phyloP scores from a whole-genome alignment of 2,888 invertebrate genomes.

The Drosophila cognata region DNA sequence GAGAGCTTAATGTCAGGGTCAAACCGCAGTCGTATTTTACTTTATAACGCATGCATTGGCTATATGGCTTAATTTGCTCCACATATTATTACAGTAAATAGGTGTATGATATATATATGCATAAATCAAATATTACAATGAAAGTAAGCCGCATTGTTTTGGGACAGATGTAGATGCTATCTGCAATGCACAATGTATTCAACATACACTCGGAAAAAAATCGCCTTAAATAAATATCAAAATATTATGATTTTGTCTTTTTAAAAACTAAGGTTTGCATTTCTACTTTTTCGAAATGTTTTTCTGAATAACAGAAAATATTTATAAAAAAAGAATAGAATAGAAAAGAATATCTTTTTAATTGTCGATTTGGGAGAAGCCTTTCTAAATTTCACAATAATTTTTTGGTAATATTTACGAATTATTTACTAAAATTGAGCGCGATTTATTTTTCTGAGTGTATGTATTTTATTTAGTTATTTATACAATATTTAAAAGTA shows the following conservation, averaged over 20 bases:
- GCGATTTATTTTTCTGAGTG: neutral
- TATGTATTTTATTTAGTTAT: conserved; percentile 9
- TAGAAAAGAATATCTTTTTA: neutral
- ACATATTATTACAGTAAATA: neutral
- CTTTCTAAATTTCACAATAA: neutral
- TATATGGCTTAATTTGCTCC: conserved; percentile 52
- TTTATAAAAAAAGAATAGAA: neutral
- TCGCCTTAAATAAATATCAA: neutral
- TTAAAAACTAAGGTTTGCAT: neutral
- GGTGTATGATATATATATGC: conserved; percentile 37
- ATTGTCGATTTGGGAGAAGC: neutral
- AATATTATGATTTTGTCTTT: neutral
- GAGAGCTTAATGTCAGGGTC: conserved; percentile 74
- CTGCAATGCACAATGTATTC: conserved; percentile 37
- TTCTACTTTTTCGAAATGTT: neutral
- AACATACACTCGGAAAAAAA: neutral
- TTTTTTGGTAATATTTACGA: neutral
- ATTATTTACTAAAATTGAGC: neutral
- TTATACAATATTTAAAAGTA: conserved; percentile 50
- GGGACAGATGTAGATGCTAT: conserved; percentile 29
- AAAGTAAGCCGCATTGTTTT: conserved; percentile 30
- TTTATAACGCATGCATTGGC: conserved; percentile 41
- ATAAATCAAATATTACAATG: conserved; percentile 60
- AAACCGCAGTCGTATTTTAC: conserved; percentile 39
- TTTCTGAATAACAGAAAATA: neutral